Evolutionary conservation across 2,888 invertebrate genomes (phyloP), one percentile per base, ranked within the genome.

Genomic region (Craniophora ligustri): DNA sequence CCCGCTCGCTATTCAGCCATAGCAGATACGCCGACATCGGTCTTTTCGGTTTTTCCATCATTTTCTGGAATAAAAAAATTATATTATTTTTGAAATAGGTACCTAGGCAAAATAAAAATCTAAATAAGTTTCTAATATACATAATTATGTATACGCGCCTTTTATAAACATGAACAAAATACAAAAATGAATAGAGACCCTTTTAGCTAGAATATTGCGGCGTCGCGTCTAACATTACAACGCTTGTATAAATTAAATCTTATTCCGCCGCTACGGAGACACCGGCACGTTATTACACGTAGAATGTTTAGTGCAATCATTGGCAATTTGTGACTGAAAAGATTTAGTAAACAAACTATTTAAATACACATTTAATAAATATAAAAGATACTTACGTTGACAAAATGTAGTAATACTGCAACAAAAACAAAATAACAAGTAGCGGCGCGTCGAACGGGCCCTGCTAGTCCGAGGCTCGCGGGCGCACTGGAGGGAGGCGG

Each of bases 1-100:
- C 96, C 50, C 99, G 94, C 48, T 94, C 95, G 57, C 96, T 97
- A 79, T 97, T 97, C 64, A 98, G 89, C 97, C 98, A 99, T 61
- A 98, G 79, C 95, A 99, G 96, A 84, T 97, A 99, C 1, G 97
- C 98, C 1, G 98, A 96, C 71, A 95, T 94, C 10, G 98, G 96
- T 64, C 98, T 95, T 86, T 99, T 99, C 23, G 99, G 99, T 84
- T 94, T 98, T 96, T 90, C 95, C 94, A 75, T 72, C 95, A 91
- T 96, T 95, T 55, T 49, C 60, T 61, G 60, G 4, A 4, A 36
- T 18, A 30, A 32, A 61, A 18, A 46, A 19, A 35, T 41, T 23
- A 35, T 36, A 41, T 66, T 30, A 40, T 34, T 31, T 15, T 7
- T 46, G 16, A 30, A 38, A 11, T 19, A 8, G n/a, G 15, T 16